Evolutionary conservation across 2,888 invertebrate species (phyloP).

Genomic region (Dryomyza anilis): DNA sequence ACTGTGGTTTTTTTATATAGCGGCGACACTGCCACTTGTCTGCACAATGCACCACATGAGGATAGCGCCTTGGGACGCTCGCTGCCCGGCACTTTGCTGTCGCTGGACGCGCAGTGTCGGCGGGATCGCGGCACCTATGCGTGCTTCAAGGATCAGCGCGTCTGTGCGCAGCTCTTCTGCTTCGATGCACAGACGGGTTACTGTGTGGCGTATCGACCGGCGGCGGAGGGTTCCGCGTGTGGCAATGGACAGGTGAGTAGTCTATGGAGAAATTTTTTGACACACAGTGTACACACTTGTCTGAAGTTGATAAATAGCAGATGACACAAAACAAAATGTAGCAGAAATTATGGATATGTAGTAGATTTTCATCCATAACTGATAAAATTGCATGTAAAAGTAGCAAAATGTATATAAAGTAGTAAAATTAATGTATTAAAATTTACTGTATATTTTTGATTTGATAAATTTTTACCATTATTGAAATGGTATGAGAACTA

Average conservation of each 20-base stretch:
- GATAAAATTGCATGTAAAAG: too few relatives aligned
- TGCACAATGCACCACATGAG: conserved; percentile 92
- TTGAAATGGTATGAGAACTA: too few relatives aligned
- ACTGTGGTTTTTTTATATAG: conserved; percentile 63
- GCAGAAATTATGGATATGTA: too few relatives aligned
- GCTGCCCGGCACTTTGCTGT: conserved; percentile 84
- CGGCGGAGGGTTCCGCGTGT: conserved; percentile 91
- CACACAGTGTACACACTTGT: too few relatives aligned
- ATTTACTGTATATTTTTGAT: too few relatives aligned
- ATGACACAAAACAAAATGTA: too few relatives aligned
- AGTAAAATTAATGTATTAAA: too few relatives aligned
- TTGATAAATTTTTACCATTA: too few relatives aligned
- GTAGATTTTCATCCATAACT: too few relatives aligned
- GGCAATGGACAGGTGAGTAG: conserved; percentile 90
- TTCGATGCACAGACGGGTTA: conserved; percentile 94
- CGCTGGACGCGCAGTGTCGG: conserved; percentile 90
- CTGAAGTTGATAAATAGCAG: too few relatives aligned
- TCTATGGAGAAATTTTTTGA: too few relatives aligned
- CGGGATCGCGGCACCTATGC: conserved; percentile 90
- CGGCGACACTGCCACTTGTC: conserved; percentile 91
- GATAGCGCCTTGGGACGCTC: conserved; percentile 88
- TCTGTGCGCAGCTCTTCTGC: conserved; percentile 93
- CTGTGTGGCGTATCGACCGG: conserved; percentile 93
- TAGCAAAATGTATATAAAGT: too few relatives aligned
- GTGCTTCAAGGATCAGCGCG: conserved; percentile 87